Evolutionary conservation across 2,113 vertebrate species (phyloP).

Genomic region (Serinus canaria): DNA sequence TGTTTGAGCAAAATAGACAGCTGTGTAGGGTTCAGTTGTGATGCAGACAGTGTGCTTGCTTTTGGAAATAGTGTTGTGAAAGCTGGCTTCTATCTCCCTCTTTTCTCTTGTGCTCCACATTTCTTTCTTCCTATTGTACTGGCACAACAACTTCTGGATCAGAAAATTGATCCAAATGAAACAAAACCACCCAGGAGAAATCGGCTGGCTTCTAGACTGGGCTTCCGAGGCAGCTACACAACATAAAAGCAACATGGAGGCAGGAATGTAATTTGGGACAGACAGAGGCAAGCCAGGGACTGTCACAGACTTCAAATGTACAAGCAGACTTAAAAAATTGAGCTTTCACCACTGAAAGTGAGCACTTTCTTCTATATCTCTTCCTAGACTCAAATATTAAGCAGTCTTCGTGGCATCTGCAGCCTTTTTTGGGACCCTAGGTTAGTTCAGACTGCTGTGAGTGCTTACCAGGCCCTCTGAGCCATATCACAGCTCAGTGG

Average conservation of each 20-base stretch:
- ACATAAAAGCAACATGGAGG: not conserved
- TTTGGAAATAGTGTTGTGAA: not conserved
- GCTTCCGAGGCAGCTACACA: not conserved
- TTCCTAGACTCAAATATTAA: not conserved
- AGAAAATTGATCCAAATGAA: not conserved
- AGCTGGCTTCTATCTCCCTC: not conserved
- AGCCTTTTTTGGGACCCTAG: not conserved
- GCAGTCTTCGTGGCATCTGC: not conserved
- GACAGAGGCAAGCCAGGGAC: not conserved
- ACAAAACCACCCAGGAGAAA: not conserved
- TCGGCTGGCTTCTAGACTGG: not conserved
- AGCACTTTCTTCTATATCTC: not conserved
- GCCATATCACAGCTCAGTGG: not conserved
- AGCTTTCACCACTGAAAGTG: not conserved
- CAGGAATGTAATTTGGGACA: not conserved
- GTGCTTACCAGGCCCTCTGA: not conserved
- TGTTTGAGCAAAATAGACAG: not conserved
- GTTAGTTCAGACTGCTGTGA: not conserved
- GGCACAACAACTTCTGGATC: not conserved
- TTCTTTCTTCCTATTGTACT: not conserved
- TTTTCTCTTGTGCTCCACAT: not conserved
- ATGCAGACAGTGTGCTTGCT: not conserved
- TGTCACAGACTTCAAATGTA: not conserved
- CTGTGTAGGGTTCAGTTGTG: not conserved
- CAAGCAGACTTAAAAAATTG: not conserved